Evolutionary conservation across 2,797 vertebrate species (phyloP).

Genomic region (Peromyscus nudipes): DNA sequence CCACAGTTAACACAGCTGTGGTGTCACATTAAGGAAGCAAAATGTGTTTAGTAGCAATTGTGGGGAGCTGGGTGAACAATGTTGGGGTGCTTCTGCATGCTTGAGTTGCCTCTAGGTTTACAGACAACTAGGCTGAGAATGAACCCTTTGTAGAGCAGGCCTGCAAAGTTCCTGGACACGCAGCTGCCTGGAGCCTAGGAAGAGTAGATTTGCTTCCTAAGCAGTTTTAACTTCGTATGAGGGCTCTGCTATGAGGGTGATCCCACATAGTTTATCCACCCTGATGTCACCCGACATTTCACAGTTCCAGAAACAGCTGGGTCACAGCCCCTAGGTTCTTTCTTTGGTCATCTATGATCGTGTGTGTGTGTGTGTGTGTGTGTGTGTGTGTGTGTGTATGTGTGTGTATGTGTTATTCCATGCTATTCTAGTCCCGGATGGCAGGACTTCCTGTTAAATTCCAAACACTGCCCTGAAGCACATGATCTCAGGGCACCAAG

Average conservation of each 20-base stretch:
- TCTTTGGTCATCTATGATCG: neutral
- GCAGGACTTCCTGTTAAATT: neutral
- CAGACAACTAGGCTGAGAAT: neutral
- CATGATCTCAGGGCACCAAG: neutral
- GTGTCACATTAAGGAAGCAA: neutral
- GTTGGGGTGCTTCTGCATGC: neutral
- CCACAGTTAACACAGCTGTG: neutral
- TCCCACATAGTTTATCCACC: neutral
- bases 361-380: neutral
- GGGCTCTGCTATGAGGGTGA: neutral
- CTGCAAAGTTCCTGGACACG: neutral
- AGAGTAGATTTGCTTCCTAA: neutral
- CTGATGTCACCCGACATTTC: neutral
- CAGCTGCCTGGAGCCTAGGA: fast-evolving
- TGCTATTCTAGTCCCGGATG: neutral
- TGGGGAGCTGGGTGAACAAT: neutral
- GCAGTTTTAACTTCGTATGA: neutral
- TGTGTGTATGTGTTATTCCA: neutral
- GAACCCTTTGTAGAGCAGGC: neutral
- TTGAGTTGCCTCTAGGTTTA: neutral
- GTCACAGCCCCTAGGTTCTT: fast-evolving
- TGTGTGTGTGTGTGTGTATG: neutral
- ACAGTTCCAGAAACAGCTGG: neutral
- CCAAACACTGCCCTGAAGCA: neutral
- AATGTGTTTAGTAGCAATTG: too few relatives aligned